phyloP scores from a whole-genome alignment of 2,888 invertebrate species.

The Molanna angustata region DNA sequence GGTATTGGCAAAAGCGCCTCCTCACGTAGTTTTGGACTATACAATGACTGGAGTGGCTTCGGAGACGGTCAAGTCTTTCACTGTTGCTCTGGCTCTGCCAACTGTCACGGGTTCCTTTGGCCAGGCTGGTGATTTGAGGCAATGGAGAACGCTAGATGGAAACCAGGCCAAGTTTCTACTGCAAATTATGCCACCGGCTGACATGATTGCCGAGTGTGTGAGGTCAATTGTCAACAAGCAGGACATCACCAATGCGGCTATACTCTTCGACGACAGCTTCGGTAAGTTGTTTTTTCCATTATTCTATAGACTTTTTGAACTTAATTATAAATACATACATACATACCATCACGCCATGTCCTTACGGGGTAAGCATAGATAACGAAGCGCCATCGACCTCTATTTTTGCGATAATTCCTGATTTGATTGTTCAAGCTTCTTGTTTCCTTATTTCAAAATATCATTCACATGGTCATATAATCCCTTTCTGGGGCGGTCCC shows the following conservation, averaged over 20 bases:
- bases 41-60: slow-evolving; percentile 79
- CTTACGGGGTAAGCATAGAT: no score
- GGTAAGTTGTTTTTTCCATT: no score
- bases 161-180: slow-evolving; percentile 73
- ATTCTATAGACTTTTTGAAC: no score
- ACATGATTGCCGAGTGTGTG: slow-evolving; percentile 79
- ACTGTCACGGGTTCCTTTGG: slow-evolving; percentile 85
- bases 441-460: no score
- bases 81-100: slow-evolving; percentile 74
- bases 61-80: slow-evolving; percentile 82
- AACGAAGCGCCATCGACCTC: no score
- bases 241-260: slow-evolving; percentile 89
- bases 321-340: no score
- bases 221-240: slow-evolving; percentile 76
- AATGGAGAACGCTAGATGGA: slow-evolving; percentile 73
- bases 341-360: no score
- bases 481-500: no score
- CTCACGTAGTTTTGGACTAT: slow-evolving; percentile 78
- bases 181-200: slow-evolving; percentile 83
- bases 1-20: slow-evolving; percentile 61
- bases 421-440: no score
- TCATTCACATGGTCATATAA: no score
- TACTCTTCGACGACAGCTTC: slow-evolving; percentile 85
- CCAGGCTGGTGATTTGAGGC: slow-evolving; percentile 76
- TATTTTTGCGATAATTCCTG: no score